Evolutionary conservation across 2,113 vertebrate species (phyloP).

Genomic region (Leptobrachium ailaonicum): DNA sequence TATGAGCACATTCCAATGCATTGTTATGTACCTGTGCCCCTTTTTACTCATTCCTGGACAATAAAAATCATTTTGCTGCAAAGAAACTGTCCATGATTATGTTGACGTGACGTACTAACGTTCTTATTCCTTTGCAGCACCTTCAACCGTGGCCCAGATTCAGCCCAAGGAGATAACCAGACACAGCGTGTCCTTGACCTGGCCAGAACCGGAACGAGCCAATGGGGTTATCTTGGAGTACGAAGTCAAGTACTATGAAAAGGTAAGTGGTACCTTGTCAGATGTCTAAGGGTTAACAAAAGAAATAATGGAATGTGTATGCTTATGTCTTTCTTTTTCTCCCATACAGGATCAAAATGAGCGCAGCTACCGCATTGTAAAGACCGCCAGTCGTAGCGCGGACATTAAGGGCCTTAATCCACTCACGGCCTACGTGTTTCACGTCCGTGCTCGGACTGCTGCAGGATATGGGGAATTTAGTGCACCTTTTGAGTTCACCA

Average conservation of each 20-base stretch:
- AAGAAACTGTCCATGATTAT: too few species aligned
- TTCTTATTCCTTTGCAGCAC: conserved; percentile 69
- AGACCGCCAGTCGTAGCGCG: conserved; percentile 82
- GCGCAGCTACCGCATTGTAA: conserved; percentile 93
- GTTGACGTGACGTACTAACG: too few species aligned
- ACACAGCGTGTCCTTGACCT: conserved; percentile 89
- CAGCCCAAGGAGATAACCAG: conserved; percentile 94
- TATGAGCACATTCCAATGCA: too few species aligned
- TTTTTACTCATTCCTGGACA: too few species aligned
- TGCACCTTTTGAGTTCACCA: conserved; percentile 91
- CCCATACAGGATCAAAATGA: conserved; percentile 89
- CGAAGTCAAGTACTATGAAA: conserved; percentile 98
- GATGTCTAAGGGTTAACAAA: neutral
- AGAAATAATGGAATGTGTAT: neutral
- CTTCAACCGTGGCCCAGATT: conserved; percentile 87
- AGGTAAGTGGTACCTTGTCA: conserved; percentile 71
- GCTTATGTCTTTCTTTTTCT: neutral
- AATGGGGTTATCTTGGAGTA: conserved; percentile 97
- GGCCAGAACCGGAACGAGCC: conserved; percentile 91
- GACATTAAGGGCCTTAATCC: conserved; percentile 94
- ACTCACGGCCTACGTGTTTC: conserved; percentile 93
- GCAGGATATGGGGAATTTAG: conserved; percentile 96
- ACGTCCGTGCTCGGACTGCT: conserved; percentile 90
- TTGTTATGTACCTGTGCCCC: too few species aligned
- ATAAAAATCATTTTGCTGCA: too few species aligned